phyloP scores from a whole-genome alignment of 2,113 vertebrate genomes.

The Oenanthe melanoleuca region DNA sequence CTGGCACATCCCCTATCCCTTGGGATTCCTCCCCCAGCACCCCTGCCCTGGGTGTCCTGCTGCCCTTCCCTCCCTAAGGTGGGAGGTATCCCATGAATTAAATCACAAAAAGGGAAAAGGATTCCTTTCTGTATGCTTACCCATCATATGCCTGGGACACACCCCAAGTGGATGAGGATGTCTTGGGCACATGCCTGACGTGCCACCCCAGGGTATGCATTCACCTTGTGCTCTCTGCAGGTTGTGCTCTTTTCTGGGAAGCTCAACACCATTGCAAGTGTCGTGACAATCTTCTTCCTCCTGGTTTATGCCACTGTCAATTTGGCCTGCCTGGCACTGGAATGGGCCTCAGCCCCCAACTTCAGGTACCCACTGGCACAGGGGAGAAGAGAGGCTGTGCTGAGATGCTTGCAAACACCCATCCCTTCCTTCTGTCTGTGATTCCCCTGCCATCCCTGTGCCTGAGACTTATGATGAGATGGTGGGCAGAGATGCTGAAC shows the following conservation, averaged over 20 bases:
- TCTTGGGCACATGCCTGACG: fast-evolving
- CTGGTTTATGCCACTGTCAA: slow-evolving; percentile 90
- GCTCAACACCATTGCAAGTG: slow-evolving; percentile 90
- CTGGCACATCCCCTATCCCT: fast-evolving
- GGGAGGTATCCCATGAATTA: neutral
- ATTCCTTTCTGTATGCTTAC: neutral
- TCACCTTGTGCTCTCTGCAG: slow-evolving; percentile 62
- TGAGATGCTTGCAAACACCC: neutral
- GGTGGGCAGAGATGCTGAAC: neutral
- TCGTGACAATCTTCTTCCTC: slow-evolving; percentile 91
- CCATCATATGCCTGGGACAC: fast-evolving
- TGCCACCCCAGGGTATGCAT: neutral
- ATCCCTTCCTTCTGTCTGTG: neutral
- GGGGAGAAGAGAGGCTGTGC: neutral
- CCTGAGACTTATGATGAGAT: neutral
- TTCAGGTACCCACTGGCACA: slow-evolving; percentile 77
- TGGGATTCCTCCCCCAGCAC: neutral
- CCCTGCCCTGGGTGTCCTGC: neutral
- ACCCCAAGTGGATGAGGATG: neutral
- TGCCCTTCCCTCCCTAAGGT: neutral
- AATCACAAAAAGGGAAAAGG: neutral
- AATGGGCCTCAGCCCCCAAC: slow-evolving; percentile 92
- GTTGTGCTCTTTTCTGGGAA: slow-evolving; percentile 90
- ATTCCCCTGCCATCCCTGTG: neutral
- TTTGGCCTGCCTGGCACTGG: slow-evolving; percentile 87